Base-by-base conservation (phyloP, 2,113 vertebrate genomes). In the Varanus salvator region DNA sequence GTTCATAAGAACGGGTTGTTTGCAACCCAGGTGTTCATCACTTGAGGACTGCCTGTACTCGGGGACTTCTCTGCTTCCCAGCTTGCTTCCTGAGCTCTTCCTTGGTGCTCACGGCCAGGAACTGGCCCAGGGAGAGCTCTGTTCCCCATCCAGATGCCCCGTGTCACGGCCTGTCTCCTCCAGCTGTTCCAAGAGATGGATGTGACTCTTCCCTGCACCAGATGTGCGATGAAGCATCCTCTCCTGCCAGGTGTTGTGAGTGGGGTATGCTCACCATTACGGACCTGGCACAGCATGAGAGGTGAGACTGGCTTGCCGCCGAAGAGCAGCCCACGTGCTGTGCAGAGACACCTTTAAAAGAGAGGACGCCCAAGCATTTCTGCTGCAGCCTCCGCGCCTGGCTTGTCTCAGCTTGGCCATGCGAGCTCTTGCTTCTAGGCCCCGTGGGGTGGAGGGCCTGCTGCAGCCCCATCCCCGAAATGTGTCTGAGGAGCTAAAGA, bases 141-240 rank as follows among this genome's bases (percentile, higher is more conserved):
- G n/a, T 31, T 80, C 76, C 82, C 60, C 29, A 29, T 66, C 81
- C 88, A 89, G 81, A 69, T 84, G 81, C 29, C 57, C 34, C 17
- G 25, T 31, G 50, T 84, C 71, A n/a, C 48, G n/a, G 71, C 50
- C 80, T 15, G 72, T 76, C 84, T 84, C 90, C 72, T 77, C 57
- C 90, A 87, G 85, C 90, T 84, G 90, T 54, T 78, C 71, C n/a
- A 19, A 69, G 71, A 21, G 11, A 60, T 31, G 8, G 85, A 91
- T 48, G 60, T 84, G 85, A 83, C 48, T 84, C 84, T 54, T 84
- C n/a, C 34, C 4, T 6, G 19, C n/a, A 71, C 80, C 90, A 91
- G 90, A 91, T 29, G 85, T 54, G 80, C 1, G 8, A 21, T 1
- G n/a, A 69, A 90, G 71, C 57, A 31, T 87, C 34, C 15, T 29